Conservation (phyloP, 2,113 vertebrate genomes). For the Pterocles burchelli region DNA sequence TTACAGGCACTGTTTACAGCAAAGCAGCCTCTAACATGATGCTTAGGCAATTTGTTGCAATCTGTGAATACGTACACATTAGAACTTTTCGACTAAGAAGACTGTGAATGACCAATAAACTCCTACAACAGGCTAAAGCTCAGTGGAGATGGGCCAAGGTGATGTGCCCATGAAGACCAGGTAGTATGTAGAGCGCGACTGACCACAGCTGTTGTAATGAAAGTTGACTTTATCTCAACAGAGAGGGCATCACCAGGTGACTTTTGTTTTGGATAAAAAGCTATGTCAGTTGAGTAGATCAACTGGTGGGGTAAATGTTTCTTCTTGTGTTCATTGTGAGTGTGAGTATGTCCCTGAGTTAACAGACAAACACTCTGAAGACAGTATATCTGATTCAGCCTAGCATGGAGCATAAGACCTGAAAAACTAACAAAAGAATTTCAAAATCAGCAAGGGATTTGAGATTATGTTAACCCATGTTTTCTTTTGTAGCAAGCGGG, state of each 20-base stretch:
- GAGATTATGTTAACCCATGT: no score
- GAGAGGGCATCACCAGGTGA: neutral
- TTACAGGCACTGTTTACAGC: neutral
- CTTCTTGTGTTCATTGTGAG: neutral
- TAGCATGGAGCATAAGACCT: neutral
- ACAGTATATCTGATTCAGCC: neutral
- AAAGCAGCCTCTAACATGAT: neutral
- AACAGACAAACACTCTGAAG: fast-evolving
- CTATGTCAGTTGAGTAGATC: neutral
- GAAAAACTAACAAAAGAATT: neutral
- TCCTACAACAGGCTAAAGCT: neutral
- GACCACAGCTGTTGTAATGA: neutral
- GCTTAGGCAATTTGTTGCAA: neutral
- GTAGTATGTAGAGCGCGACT: neutral
- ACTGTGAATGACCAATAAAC: neutral
- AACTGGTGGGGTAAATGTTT: neutral
- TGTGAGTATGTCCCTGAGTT: neutral
- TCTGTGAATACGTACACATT: neutral
- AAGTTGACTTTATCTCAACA: neutral
- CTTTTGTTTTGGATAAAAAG: neutral
- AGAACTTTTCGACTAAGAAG: neutral
- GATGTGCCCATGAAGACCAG: neutral
- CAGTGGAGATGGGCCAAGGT: neutral
- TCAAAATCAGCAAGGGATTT: neutral
- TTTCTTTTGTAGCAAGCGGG: neutral